Evolutionary conservation across 2,113 vertebrate species (phyloP).

Genomic region (Archocentrus centrarchus): DNA sequence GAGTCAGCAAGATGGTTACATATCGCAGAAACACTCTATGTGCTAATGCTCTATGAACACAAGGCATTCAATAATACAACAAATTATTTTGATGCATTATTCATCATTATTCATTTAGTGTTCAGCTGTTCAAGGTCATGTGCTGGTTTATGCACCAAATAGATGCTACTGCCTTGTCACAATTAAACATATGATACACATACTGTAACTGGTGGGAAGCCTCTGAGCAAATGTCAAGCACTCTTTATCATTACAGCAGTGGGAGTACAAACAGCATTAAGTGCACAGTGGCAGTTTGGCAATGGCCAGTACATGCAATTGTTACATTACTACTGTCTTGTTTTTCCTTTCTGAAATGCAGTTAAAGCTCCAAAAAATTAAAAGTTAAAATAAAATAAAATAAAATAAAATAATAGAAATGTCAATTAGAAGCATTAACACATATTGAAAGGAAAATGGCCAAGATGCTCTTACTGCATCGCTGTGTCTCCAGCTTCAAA

Average conservation of each 20-base stretch:
- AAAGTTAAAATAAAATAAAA: background rate
- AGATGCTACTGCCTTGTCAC: conserved; percentile 45
- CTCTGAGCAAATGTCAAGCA: conserved; percentile 48
- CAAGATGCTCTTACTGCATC: background rate
- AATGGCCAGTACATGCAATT: conserved; percentile 29
- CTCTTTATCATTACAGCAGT: conserved; percentile 37
- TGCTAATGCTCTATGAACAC: conserved; percentile 43
- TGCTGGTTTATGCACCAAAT: conserved; percentile 32
- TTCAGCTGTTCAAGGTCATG: conserved; percentile 57
- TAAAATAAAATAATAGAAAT: background rate
- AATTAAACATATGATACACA: conserved; percentile 38
- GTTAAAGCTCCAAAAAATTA: background rate
- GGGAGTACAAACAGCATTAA: conserved; percentile 28
- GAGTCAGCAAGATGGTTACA: conserved; percentile 5
- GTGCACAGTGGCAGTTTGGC: conserved; percentile 28
- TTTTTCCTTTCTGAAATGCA: background rate
- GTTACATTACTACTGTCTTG: conserved; percentile 35
- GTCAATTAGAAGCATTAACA: conserved; percentile 24
- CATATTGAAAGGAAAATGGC: background rate
- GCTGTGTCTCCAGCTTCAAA: conserved; percentile 1
- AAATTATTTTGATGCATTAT: conserved; percentile 63
- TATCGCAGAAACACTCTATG: conserved; percentile 31
- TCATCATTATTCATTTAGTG: conserved; percentile 49
- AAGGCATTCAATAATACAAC: conserved; percentile 47
- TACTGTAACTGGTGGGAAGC: conserved; percentile 37